A percentile compares a stretch with the other conserved stretches of the same genome.
Evolutionary conservation across 2,797 vertebrate species (phyloP).

Genomic region (Glossophaga mutica): DNA sequence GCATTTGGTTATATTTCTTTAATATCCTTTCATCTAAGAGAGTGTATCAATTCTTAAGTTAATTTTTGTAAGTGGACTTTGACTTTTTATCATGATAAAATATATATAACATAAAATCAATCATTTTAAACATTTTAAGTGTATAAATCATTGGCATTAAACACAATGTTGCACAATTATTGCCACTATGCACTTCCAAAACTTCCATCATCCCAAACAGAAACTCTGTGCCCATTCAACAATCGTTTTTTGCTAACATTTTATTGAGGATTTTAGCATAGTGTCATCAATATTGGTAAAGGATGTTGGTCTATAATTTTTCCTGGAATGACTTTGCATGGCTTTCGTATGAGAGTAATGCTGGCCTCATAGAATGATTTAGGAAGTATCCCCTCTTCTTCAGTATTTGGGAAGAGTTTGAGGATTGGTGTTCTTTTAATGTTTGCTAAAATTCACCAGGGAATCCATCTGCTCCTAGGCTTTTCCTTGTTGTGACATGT

Average conservation of each 20-base stretch:
- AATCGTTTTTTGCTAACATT: not conserved
- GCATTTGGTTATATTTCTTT: not conserved
- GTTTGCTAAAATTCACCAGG: not conserved
- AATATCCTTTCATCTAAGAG: not conserved
- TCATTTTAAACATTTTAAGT: not conserved
- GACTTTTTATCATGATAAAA: not conserved
- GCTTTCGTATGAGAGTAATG: not conserved
- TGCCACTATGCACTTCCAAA: not conserved
- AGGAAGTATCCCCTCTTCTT: not conserved
- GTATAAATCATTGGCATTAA: not conserved
- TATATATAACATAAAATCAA: not conserved
- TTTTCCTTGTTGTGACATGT: not conserved
- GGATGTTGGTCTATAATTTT: not conserved
- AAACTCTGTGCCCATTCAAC: not conserved
- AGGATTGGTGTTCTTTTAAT: not conserved
- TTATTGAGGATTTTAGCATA: not conserved
- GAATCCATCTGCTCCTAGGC: not conserved
- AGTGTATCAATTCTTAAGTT: not conserved
- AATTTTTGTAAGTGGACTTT: not conserved
- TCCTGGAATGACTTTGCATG: not conserved
- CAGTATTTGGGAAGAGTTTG: not conserved
- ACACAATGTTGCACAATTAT: not conserved
- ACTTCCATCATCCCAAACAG: not conserved
- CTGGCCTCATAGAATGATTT: not conserved
- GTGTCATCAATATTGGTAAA: not conserved